phyloP scores from a whole-genome alignment of 2,797 vertebrate species.

The Echiichthys vipera region DNA sequence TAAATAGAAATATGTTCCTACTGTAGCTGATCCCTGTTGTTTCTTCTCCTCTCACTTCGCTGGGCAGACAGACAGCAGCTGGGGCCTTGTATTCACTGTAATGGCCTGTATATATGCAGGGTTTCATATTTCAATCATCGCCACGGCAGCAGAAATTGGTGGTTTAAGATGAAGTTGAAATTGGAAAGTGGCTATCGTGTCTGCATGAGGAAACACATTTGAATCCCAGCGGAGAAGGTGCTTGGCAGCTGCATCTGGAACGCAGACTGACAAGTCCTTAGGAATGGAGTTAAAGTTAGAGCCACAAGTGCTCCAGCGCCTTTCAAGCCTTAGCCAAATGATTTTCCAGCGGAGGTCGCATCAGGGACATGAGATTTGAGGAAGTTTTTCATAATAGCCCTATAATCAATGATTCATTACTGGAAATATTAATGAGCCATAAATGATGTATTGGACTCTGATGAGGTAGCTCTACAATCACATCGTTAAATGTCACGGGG shows the following conservation, averaged over 20 bases:
- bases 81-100: slow-evolving; percentile 81
- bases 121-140: slow-evolving; percentile 88
- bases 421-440: slow-evolving; percentile 77
- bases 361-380: slow-evolving; percentile 68
- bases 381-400: slow-evolving; percentile 78
- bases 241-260: slow-evolving; percentile 61
- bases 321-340: slow-evolving; percentile 60
- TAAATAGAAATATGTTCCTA: slow-evolving; percentile 80
- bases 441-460: slow-evolving; percentile 75
- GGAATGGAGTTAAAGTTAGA: slow-evolving; percentile 69
- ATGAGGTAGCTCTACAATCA: slow-evolving; percentile 73
- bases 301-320: slow-evolving; percentile 60
- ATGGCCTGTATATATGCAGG: slow-evolving; percentile 88
- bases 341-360: slow-evolving; percentile 66
- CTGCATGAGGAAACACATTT: slow-evolving; percentile 86
- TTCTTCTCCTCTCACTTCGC: slow-evolving; percentile 64
- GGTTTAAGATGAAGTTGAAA: slow-evolving; percentile 89
- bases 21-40: slow-evolving; percentile 78
- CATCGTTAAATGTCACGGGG: slow-evolving; percentile 69
- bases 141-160: slow-evolving; percentile 81
- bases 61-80: slow-evolving; percentile 67
- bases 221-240: slow-evolving; percentile 76
- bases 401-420: slow-evolving; percentile 78
- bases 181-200: slow-evolving; percentile 88
- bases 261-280: slow-evolving; percentile 61